These are phyloP conservation scores for Apotomis turbidana DNA, from an alignment of 2,888 invertebrate species.

Conservation along the genomic window DNA sequence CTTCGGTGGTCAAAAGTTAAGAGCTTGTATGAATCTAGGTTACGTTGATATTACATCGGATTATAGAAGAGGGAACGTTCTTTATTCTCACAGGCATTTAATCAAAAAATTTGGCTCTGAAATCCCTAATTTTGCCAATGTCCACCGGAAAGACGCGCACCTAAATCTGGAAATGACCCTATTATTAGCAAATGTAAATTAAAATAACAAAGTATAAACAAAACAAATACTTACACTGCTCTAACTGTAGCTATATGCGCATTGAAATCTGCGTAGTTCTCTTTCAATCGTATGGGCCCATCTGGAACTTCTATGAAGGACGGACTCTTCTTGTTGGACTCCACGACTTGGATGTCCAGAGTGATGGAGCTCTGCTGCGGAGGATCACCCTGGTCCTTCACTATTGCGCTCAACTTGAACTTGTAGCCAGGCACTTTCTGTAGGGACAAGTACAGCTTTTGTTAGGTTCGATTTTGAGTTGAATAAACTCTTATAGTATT, in stretches of 20 bases:
- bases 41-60: no score
- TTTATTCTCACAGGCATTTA: no score
- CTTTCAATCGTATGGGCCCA: constrained; percentile 86
- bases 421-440: constrained; percentile 86
- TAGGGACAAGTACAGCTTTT: constrained; percentile 39
- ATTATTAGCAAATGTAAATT: not conserved
- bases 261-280: constrained; percentile 89
- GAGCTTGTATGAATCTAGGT: no score
- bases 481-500: no score
- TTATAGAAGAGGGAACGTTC: no score
- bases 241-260: constrained; percentile 87
- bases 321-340: constrained; percentile 94
- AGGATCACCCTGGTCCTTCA: constrained; percentile 89
- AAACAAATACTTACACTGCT: constrained; percentile 84
- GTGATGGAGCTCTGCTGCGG: constrained; percentile 88
- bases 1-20: no score
- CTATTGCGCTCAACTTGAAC: constrained; percentile 89
- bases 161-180: no score
- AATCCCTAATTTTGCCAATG: no score
- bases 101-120: no score
- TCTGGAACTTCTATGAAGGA: constrained; percentile 86
- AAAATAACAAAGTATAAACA: not conserved
- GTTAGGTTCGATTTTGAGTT: no score
- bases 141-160: no score
- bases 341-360: constrained; percentile 92